A percentile compares a stretch with the other conserved stretches of the same genome.
Evolutionary conservation across 2,888 invertebrate genomes (phyloP).

Genomic region (Smittia sp.): DNA sequence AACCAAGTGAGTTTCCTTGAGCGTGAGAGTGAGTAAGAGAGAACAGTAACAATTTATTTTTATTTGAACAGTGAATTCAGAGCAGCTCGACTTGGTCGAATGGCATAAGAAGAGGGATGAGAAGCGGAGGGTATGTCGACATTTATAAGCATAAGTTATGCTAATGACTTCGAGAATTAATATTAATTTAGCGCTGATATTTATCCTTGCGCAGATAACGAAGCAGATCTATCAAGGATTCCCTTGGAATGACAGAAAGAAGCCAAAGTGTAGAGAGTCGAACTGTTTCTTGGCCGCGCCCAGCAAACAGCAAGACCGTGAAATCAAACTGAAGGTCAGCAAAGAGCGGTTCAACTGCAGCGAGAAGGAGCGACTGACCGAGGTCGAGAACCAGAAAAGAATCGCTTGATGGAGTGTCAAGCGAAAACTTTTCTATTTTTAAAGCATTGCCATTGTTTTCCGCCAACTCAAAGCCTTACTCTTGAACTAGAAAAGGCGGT

Average conservation of each 20-base stretch:
- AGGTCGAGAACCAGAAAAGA: background rate
- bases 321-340: slow-evolving; percentile 34
- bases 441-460: background rate
- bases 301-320: slow-evolving; percentile 26
- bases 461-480: slow-evolving; percentile 8
- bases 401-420: background rate
- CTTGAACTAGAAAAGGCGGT: slow-evolving; percentile 17
- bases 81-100: slow-evolving; percentile 27
- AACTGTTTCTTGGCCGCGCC: slow-evolving; percentile 29
- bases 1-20: slow-evolving; percentile 29
- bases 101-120: slow-evolving; percentile 25
- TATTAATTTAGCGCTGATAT: background rate
- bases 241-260: slow-evolving; percentile 38
- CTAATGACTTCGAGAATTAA: background rate
- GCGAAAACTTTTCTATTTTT: slow-evolving; percentile 11
- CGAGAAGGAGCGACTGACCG: slow-evolving; percentile 10
- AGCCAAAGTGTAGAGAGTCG: slow-evolving; percentile 5
- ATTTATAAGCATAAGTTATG: background rate
- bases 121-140: slow-evolving; percentile 25
- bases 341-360: slow-evolving; percentile 16
- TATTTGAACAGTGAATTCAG: slow-evolving; percentile 27
- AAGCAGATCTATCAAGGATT: slow-evolving; percentile 23
- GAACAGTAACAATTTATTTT: slow-evolving; percentile 6
- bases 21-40: background rate
- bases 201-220: slow-evolving; percentile 9